Conservation (phyloP, 2,113 vertebrate genomes). For the Phalacrocorax aristotelis region DNA sequence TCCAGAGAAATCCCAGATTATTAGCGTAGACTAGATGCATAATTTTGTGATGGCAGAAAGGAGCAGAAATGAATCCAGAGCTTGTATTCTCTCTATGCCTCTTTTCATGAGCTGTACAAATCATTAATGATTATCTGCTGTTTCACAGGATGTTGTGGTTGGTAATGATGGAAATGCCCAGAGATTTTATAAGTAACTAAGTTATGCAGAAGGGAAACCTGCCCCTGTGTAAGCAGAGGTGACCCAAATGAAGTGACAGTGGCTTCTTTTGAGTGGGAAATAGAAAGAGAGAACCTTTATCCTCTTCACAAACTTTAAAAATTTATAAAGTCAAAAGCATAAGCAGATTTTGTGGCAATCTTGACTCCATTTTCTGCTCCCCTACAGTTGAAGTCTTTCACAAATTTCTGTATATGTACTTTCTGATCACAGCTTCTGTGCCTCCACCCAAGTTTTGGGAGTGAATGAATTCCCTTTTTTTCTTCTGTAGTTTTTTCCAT, state of each 20-base stretch:
- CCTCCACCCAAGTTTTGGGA: neutral
- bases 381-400: neutral
- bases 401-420: neutral
- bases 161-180: neutral
- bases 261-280: neutral
- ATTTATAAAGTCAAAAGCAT: neutral
- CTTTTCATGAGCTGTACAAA: neutral
- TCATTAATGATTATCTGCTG: neutral
- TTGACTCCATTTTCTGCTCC: neutral
- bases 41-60: neutral
- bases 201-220: neutral
- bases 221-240: neutral
- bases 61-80: neutral
- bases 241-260: neutral
- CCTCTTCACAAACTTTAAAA: neutral
- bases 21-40: neutral
- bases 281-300: neutral
- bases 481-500: neutral
- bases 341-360: neutral
- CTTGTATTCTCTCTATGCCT: neutral
- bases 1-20: neutral
- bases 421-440: neutral
- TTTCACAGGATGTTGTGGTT: conserved; percentile 29
- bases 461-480: neutral
- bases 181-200: neutral